Conservation (phyloP, 1,140 invertebrate species). For the Drosophila sproati region DNA sequence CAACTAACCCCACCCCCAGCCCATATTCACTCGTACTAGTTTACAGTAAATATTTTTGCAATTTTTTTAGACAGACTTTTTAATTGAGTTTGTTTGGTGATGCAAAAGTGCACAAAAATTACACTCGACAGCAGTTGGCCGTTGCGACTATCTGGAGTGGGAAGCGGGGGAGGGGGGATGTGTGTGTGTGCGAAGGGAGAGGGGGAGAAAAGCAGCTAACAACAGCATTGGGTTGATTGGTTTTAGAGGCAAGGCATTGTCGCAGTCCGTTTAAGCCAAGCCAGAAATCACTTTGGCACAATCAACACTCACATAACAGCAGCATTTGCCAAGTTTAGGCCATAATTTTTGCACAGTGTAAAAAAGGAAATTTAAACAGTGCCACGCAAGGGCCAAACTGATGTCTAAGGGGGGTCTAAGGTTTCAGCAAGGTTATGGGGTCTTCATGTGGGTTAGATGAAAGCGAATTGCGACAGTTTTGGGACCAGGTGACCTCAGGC, state of each 20-base stretch:
- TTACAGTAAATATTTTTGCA: slow-evolving; percentile 83
- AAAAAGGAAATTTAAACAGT: slow-evolving; percentile 25
- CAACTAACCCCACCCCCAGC: background rate
- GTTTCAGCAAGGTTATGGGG: slow-evolving; percentile 6
- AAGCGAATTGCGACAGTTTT: slow-evolving; percentile 49
- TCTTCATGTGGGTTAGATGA: slow-evolving; percentile 22
- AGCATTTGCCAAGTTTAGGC: background rate
- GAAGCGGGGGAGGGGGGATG: background rate
- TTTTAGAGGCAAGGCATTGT: slow-evolving; percentile 58
- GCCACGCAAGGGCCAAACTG: background rate
- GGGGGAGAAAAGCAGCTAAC: slow-evolving; percentile 12
- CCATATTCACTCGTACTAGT: slow-evolving; percentile 41
- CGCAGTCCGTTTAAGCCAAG: slow-evolving; percentile 38
- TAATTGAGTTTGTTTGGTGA: slow-evolving; percentile 83
- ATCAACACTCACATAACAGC: slow-evolving; percentile 29
- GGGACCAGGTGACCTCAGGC: slow-evolving; percentile 39
- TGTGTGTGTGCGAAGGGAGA: background rate
- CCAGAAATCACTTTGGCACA: slow-evolving; percentile 54
- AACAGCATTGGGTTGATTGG: slow-evolving; percentile 76
- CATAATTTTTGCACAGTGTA: background rate
- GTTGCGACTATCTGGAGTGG: background rate
- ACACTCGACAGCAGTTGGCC: slow-evolving; percentile 57
- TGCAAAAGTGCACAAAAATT: slow-evolving; percentile 82
- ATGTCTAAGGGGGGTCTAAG: background rate
- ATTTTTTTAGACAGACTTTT: slow-evolving; percentile 79